A percentile compares a stretch with the other conserved stretches of the same genome.
These are phyloP conservation scores for Tiliqua scincoides DNA, from an alignment of 2,113 vertebrate species.

Conservation along the genomic window DNA sequence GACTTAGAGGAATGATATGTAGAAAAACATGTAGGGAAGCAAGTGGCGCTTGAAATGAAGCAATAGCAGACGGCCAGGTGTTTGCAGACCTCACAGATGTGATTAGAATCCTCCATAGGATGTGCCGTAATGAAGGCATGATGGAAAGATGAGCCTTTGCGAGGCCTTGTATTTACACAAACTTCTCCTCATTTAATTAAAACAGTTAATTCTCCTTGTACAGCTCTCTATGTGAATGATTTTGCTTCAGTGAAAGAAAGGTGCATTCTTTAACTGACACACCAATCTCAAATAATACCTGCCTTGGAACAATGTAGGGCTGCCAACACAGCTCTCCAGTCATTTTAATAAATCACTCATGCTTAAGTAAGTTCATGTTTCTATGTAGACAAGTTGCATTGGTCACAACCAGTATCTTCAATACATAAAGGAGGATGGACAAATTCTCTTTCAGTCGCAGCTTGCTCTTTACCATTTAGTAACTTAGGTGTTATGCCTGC, in stretches of 20 bases:
- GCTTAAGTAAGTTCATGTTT: not conserved
- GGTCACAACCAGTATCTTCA: not conserved
- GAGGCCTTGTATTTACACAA: not conserved
- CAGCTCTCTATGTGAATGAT: not conserved
- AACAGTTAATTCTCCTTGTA: not conserved
- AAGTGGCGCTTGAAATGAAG: not conserved
- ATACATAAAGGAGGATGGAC: not conserved
- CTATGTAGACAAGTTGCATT: not conserved
- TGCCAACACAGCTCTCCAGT: not conserved
- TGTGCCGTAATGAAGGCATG: not conserved
- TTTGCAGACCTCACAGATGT: constrained; percentile 18
- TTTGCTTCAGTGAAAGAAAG: not conserved
- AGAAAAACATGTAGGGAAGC: constrained; percentile 20
- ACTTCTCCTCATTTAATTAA: constrained; percentile 26
- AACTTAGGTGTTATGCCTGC: no score
- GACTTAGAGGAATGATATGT: not conserved
- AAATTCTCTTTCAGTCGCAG: no score
- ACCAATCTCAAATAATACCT: not conserved
- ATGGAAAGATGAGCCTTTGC: not conserved
- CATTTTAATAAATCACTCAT: not conserved
- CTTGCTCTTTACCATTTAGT: no score
- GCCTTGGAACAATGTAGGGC: not conserved
- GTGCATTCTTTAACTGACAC: not conserved
- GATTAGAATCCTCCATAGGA: not conserved
- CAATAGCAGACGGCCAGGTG: constrained; percentile 30